Conservation (phyloP, 2,888 invertebrate genomes). For the Allolobophora icterica region DNA sequence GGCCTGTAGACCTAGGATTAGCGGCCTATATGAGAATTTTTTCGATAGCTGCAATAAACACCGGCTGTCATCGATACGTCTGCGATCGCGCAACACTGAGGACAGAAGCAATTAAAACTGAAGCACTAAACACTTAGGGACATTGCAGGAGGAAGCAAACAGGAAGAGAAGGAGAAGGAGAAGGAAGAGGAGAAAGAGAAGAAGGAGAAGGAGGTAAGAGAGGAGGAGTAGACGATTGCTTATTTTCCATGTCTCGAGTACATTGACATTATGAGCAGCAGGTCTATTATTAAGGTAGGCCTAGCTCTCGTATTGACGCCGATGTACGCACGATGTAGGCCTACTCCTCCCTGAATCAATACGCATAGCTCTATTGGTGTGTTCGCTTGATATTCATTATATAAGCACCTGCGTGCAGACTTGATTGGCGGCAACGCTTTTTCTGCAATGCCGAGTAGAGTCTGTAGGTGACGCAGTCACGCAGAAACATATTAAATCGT, state of each 20-base stretch:
- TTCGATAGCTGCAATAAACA: background rate
- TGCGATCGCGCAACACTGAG: background rate
- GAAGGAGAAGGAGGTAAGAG: background rate
- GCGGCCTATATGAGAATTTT: background rate
- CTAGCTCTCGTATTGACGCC: background rate
- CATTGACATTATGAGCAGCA: background rate
- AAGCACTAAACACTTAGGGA: conserved; percentile 14
- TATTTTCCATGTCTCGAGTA: background rate
- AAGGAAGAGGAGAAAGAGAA: background rate
- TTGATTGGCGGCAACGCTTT: background rate
- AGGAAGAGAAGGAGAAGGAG: background rate
- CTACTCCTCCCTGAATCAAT: background rate
- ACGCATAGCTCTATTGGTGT: background rate
- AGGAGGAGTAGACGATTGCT: background rate
- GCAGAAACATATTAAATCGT: no score
- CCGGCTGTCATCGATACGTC: background rate
- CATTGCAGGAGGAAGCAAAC: background rate
- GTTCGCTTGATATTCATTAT: background rate
- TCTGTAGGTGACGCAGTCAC: background rate
- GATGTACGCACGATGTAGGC: background rate
- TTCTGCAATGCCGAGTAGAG: background rate
- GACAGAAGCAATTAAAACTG: background rate
- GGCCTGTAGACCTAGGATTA: background rate
- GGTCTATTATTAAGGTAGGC: background rate
- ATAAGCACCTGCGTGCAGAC: background rate